Base-by-base conservation (phyloP, 1,140 invertebrate genomes). In the Anadara kagoshimensis region DNA sequence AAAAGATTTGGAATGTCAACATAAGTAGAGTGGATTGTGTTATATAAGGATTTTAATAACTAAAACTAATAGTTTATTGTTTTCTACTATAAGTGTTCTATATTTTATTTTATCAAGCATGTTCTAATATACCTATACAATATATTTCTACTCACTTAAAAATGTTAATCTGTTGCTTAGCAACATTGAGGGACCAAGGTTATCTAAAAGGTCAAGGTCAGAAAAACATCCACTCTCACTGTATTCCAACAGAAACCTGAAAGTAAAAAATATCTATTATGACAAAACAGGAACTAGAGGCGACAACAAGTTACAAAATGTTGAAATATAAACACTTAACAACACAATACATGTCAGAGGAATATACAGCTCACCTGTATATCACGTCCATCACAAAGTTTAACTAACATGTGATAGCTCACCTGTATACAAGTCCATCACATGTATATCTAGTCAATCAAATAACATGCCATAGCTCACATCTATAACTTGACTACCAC, bases 111-210 rank as follows among this genome's bases (percentile, higher is more conserved):
- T 36, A 36, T 36, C 29, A 36, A 36, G 29, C 29, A 36, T 36
- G 29, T 36, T 7, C 29, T 36, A 36, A 36, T 36, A 36, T 3
- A 36, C 29, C 29, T 36, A 3, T 36, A 36, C 29, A 2, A 7
- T 7, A 3, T 36, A 3, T 36, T 36, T 36, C 7, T 36, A 90
- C 85, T 90, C 90, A 93, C 94, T 94, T 71, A 96, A 89, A 86
- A 96, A 95, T 74, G 94, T 94, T 1, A 95, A 90, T 73, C 93
- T 91, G 82, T 94, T 94, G 83, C 93, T 94, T 2, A 93, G 90
- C 54, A 95, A 87, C 92, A 95, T 94, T 73, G 92, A 92, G 5
- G 93, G 91, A 14, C 94, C 94, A 43, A 95, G 90, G 81, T 94
- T 93, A 77, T 94, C 93, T 54, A 96, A 89, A 22, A 95, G 87